A percentile compares a stretch with the other conserved stretches of the same genome.
Conservation (phyloP, 2,113 vertebrate species). For the Herpetotheres cachinnans region DNA sequence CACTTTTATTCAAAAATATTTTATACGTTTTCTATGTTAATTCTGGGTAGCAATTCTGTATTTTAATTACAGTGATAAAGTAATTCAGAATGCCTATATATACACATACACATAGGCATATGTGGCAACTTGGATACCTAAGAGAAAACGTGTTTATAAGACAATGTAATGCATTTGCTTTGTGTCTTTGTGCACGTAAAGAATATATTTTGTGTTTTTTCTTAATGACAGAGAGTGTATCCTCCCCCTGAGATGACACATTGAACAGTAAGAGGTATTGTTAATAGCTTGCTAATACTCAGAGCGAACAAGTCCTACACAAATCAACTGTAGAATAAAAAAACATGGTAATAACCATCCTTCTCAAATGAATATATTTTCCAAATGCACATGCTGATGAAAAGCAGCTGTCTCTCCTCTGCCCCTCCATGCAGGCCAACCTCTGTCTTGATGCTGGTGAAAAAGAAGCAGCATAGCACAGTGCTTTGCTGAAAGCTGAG, state of each 20-base stretch:
- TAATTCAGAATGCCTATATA: background rate
- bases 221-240: background rate
- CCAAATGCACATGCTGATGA: background rate
- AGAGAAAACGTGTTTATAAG: background rate
- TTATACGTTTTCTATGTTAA: background rate
- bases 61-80: background rate
- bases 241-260: background rate
- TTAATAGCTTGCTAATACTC: background rate
- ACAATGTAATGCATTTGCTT: background rate
- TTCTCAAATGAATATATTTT: background rate
- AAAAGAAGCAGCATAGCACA: background rate
- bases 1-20: conserved; percentile 1
- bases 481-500: background rate
- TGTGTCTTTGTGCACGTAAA: background rate
- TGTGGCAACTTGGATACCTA: background rate
- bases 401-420: background rate
- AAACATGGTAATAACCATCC: background rate
- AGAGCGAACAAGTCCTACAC: background rate
- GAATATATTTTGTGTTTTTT: background rate
- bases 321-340: background rate
- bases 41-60: background rate
- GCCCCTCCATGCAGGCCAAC: background rate
- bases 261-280: background rate
- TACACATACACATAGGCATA: background rate
- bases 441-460: background rate